A percentile compares a stretch with the other conserved stretches of the same genome.
Evolutionary conservation across 2,113 vertebrate species (phyloP).

Genomic region (Mirza zaza): DNA sequence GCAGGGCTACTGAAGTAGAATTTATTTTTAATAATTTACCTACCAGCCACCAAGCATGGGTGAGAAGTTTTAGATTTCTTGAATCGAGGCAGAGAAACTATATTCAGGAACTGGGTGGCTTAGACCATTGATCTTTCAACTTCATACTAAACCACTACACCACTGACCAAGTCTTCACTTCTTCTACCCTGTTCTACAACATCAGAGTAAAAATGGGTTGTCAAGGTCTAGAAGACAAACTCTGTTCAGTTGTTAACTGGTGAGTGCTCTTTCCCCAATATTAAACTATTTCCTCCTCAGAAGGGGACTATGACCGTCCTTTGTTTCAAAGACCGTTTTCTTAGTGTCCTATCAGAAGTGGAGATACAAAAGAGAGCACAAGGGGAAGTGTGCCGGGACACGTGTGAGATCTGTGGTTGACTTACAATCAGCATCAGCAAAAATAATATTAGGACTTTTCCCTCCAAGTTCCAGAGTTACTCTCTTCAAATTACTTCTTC

Average conservation of each 20-base stretch:
- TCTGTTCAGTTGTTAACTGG: neutral
- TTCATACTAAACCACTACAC: neutral
- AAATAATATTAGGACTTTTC: conserved; percentile 99
- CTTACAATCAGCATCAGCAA: conserved; percentile 99
- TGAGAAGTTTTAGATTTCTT: neutral
- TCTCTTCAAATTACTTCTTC: conserved; percentile 98
- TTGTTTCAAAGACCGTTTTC: neutral
- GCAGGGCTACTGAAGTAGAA: neutral
- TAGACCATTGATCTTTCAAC: neutral
- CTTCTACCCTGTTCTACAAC: neutral
- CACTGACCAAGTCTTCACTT: neutral
- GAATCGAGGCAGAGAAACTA: neutral
- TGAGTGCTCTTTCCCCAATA: neutral
- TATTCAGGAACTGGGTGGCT: neutral
- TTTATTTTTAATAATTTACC: neutral
- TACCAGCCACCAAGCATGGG: neutral
- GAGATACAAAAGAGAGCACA: neutral
- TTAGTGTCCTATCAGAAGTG: neutral
- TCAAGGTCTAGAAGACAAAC: neutral
- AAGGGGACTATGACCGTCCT: neutral
- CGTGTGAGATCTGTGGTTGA: conserved; percentile 60
- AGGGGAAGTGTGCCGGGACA: neutral
- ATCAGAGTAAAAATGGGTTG: neutral
- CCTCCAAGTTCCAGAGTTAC: conserved; percentile 98
- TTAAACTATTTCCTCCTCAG: neutral